Evolutionary conservation across 2,797 vertebrate species (phyloP), one percentile per base, ranked within the genome.

Genomic region (Periparus ater): DNA sequence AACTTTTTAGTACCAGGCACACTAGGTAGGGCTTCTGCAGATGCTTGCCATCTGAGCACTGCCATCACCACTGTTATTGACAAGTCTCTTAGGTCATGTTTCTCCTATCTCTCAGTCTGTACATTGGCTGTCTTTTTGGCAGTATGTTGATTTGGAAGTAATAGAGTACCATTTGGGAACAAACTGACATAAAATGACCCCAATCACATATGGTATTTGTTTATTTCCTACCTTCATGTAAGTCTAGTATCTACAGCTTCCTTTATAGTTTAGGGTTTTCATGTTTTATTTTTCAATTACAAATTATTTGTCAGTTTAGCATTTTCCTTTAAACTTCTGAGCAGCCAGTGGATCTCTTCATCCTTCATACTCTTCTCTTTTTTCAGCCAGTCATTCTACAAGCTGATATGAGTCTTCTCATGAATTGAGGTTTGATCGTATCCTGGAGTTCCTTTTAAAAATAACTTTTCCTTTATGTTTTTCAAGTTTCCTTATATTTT

Each of bases 301-400:
- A 51, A 47, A 42, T 57, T 55, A 55, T 34, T 84, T 73, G 4
- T 21, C 16, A 38, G 3, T 11, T 73, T 51, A 65, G 2, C 17
- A 68, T 91, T 79, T 91, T 66, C 30, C 53, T n/a, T 62, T 34
- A 74, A 45, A 17, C 15, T 67, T 62, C 51, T 45, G 10, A 92
- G 17, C 11, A 77, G 7, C 17, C 72, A 12, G 26, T n/a, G 9
- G 42, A 65, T 60, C 15, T 79, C 62, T 3, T 55, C 12, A 55
- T 61, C 32, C 29, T 75, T 83, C n/a, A 18, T 17, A 36, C 1
- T 2, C 4, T 40, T 48, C 9, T 62, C 16, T 47, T 68, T 57
- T 62, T 78, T 27, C 40, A 77, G 5, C 2, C 19, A 60, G 5
- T 60, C 1, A 0, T 4, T 73, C 20, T 61, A 13, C 0, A 0